A percentile compares a stretch with the other conserved stretches of the same genome.
phyloP scores from a whole-genome alignment of 2,797 vertebrate species.

The Gorsachius magnificus region DNA sequence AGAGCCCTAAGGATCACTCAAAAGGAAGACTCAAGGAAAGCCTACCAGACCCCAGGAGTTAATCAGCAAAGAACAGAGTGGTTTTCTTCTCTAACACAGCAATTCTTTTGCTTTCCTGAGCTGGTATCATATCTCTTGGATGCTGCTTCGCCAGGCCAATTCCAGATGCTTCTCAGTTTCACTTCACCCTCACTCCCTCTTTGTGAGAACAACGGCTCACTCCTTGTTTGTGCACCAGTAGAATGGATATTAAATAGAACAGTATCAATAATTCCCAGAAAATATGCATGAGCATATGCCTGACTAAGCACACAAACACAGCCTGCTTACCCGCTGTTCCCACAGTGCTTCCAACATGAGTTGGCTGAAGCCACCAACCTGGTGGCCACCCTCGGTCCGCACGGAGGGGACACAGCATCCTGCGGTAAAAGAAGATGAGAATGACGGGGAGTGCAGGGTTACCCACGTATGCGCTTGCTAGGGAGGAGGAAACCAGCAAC shows the following conservation, averaged over 20 bases:
- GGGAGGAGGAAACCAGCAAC: slow-evolving; percentile 42
- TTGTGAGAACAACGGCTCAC: neutral
- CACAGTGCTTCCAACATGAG: neutral
- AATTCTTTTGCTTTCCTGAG: slow-evolving; percentile 38
- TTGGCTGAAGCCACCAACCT: neutral
- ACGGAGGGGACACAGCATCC: neutral
- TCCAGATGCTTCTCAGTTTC: slow-evolving; percentile 57
- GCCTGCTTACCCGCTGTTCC: neutral
- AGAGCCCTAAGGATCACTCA: neutral
- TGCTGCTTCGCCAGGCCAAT: slow-evolving; percentile 24
- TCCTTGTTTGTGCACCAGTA: slow-evolving; percentile 26
- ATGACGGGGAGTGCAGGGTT: neutral
- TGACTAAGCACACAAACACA: neutral
- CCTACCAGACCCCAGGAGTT: slow-evolving; percentile 9
- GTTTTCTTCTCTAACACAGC: slow-evolving; percentile 23
- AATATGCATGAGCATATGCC: neutral
- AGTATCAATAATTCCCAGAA: slow-evolving; percentile 52
- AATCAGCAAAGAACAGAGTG: slow-evolving; percentile 1
- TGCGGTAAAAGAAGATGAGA: rapidly evolving
- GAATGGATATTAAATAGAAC: slow-evolving; percentile 65
- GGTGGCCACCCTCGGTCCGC: neutral
- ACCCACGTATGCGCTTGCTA: neutral
- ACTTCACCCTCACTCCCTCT: slow-evolving; percentile 2
- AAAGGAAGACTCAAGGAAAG: neutral
- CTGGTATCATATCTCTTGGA: slow-evolving; percentile 43